Conservation (phyloP, 2,888 invertebrate species). For the Drosophila kokeensis region DNA sequence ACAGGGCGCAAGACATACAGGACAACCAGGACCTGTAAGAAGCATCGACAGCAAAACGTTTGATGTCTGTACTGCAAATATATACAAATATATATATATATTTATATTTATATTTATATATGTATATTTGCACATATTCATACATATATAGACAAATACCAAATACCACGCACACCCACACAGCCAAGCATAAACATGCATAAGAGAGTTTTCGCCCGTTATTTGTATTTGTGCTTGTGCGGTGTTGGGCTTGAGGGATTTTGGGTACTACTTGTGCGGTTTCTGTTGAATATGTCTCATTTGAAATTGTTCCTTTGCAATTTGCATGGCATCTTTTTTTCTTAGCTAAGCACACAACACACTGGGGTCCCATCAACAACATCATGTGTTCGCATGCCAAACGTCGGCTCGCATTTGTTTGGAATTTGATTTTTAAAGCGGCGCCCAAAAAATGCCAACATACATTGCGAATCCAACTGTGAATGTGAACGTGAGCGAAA, state of each 20-base stretch:
- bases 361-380: slow-evolving; percentile 46
- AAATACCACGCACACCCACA: slow-evolving; percentile 16
- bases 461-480: slow-evolving; percentile 13
- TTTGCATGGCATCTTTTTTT: slow-evolving; percentile 57
- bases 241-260: slow-evolving; percentile 38
- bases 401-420: slow-evolving; percentile 36
- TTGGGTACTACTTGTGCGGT: slow-evolving; percentile 51
- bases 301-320: slow-evolving; percentile 75
- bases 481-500: slow-evolving; percentile 12
- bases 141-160: slow-evolving; percentile 29
- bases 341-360: slow-evolving; percentile 25
- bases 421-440: slow-evolving; percentile 71
- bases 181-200: slow-evolving; percentile 8
- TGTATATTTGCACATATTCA: slow-evolving; percentile 64
- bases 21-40: slow-evolving; percentile 18
- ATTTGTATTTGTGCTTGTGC: slow-evolving; percentile 62
- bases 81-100: slow-evolving; percentile 65
- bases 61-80: slow-evolving; percentile 75
- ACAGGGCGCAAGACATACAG: slow-evolving; percentile 4
- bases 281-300: slow-evolving; percentile 73
- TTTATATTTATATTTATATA: slow-evolving; percentile 32
- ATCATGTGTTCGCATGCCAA: slow-evolving; percentile 42
- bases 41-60: slow-evolving; percentile 67
- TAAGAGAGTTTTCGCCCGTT: slow-evolving; percentile 50
- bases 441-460: slow-evolving; percentile 36